Percentiles rank a stretch among this genome's conserved stretches.
Evolutionary conservation across 2,113 vertebrate genomes (phyloP).

Genomic region (Scytalopus superciliaris): DNA sequence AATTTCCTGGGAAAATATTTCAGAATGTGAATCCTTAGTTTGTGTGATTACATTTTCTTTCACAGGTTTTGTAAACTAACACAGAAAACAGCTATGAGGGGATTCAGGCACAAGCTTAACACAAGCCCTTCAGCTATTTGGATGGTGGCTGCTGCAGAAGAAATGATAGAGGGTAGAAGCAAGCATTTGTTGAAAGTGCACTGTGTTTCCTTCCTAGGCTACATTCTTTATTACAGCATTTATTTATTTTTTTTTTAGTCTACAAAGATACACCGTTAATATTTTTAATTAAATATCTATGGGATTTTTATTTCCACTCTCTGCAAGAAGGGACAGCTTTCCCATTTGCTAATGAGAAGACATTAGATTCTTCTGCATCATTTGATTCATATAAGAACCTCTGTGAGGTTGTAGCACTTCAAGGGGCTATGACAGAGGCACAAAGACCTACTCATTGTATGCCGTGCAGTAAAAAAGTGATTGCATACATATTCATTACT

Average conservation of each 20-base stretch:
- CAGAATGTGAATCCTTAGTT: background rate
- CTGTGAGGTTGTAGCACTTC: background rate
- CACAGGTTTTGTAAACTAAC: background rate
- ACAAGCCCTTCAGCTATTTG: background rate
- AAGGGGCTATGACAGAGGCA: background rate
- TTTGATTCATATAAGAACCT: background rate
- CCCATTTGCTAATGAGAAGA: background rate
- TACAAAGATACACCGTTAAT: background rate
- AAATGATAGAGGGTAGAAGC: background rate
- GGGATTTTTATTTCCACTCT: background rate
- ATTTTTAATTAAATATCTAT: background rate
- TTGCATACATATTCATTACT: conserved; percentile 19
- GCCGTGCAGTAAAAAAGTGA: background rate
- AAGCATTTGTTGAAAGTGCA: background rate
- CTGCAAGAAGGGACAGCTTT: background rate
- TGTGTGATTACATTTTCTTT: background rate
- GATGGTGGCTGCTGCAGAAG: background rate
- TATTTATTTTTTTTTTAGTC: background rate
- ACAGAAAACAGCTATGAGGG: background rate
- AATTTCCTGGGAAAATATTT: background rate
- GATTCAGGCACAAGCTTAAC: background rate
- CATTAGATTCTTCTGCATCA: background rate
- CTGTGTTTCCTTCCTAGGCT: background rate
- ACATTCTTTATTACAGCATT: background rate
- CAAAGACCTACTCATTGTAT: background rate